Evolutionary conservation across 2,113 vertebrate species (phyloP).

Genomic region (Lampris incognitus): DNA sequence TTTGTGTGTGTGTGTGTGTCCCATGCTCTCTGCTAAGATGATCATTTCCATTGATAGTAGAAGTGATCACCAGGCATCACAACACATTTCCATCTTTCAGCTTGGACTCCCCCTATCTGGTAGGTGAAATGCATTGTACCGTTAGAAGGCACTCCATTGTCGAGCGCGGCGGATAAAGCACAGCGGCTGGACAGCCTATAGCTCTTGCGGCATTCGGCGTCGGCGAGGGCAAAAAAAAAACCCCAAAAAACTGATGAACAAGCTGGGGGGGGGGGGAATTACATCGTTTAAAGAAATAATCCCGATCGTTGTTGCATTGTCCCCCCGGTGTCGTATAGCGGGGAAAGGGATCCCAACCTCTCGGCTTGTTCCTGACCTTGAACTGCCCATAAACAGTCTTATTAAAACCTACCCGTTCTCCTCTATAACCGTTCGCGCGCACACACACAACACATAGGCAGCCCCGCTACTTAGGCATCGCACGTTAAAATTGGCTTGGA

Average conservation of each 20-base stretch:
- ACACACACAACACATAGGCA: constrained; percentile 69
- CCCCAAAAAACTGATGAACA: constrained; percentile 50
- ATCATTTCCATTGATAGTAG: constrained; percentile 88
- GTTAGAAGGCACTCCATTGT: constrained; percentile 92
- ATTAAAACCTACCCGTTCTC: constrained; percentile 76
- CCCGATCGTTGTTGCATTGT: constrained; percentile 85
- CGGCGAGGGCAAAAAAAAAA: constrained; percentile 82
- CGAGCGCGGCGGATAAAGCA: constrained; percentile 71
- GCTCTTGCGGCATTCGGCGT: constrained; percentile 95
- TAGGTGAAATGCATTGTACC: constrained; percentile 96
- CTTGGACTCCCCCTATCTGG: constrained; percentile 94
- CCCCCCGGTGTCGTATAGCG: constrained; percentile 82
- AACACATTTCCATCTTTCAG: constrained; percentile 88
- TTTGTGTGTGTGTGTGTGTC: constrained; percentile 46
- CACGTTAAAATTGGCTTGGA: constrained; percentile 80
- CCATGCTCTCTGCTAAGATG: constrained; percentile 79
- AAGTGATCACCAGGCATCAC: constrained; percentile 87
- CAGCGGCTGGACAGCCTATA: constrained; percentile 88
- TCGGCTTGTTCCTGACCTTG: constrained; percentile 93
- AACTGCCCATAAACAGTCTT: constrained; percentile 91
- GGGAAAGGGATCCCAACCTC: constrained; percentile 80
- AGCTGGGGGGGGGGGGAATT: constrained; percentile 59
- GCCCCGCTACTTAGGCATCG: constrained; percentile 80
- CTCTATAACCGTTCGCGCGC: constrained; percentile 59
- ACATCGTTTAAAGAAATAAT: constrained; percentile 88